Base-by-base conservation (phyloP, 53 echinoderm and acorn worm genomes). In the Holothuria leucospilota region DNA sequence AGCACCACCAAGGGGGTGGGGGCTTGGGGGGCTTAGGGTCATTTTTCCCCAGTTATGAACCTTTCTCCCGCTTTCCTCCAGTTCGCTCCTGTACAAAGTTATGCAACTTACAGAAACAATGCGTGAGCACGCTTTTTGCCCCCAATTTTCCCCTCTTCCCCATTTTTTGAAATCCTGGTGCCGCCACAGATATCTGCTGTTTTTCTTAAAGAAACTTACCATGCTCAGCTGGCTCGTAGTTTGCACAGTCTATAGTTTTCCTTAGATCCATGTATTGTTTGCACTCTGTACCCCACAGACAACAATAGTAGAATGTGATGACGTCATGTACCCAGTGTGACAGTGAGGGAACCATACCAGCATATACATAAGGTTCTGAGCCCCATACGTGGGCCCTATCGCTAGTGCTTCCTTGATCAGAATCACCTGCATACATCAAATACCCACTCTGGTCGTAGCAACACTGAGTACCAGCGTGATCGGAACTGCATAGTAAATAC, bases 261-360 rank as follows among this genome's bases (percentile, higher is more conserved):
- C 98, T 59, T 29, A 67, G 39, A 34, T 85, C 90, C 66, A 91
- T 71, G 84, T 97, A 97, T 1, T 59, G 61, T 39, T 80, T 86
- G 68, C 98, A 97, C 5, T 85, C 53, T 13, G 62, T 56, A 20
- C 88, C 88, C 98, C 94, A 97, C 14, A 88, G 51, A 59, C 98
- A 97, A 64, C 98, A 97, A 52, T 89, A 86, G 66, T 97, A 82
- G 29, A 83, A 91, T n/a, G 94, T 82, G 14, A 95, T 86, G 63
- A 95, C 86, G 65, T 97, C 98, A 68, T 85, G 85, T 11, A 40
- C 58, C 95, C 98, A 95, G 60, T 97, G 98, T 42, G 98, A 97
- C 1, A 93, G 59, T 63, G 82, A 87, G 0, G 98, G 98, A 20
- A 93, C 93, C 29, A 77, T 84, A 42, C 87, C 85, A 8, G 46